Percentiles rank a stretch among this genome's conserved stretches.
Evolutionary conservation across 2,888 invertebrate genomes (phyloP).

Genomic region (Acanthosepion esculentum): DNA sequence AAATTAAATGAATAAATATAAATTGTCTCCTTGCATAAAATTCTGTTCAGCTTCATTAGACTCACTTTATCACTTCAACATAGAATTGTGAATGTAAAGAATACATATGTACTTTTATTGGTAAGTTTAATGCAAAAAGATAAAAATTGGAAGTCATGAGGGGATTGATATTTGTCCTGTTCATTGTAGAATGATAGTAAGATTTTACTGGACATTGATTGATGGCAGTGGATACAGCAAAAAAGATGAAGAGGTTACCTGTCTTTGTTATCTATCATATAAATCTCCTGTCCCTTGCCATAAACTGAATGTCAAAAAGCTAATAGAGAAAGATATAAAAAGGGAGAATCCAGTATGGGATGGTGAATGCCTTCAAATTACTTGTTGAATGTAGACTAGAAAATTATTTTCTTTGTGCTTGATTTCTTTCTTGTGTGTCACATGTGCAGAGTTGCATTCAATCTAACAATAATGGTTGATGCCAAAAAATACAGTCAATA

Average conservation of each 20-base stretch:
- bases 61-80: neutral
- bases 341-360: neutral
- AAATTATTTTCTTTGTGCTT: neutral
- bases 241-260: neutral
- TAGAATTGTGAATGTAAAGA: neutral
- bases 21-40: no score
- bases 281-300: neutral
- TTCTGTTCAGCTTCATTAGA: neutral
- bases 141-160: neutral
- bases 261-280: neutral
- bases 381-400: neutral
- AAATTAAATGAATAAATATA: no score
- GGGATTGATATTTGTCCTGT: neutral
- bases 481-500: no score
- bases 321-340: neutral
- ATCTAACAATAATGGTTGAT: neutral
- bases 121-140: neutral
- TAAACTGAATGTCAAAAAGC: neutral
- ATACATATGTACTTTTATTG: neutral
- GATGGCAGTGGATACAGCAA: neutral
- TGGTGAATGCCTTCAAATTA: neutral
- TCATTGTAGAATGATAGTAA: neutral
- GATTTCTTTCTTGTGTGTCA: neutral
- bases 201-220: neutral
- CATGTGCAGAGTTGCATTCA: neutral